Conservation (phyloP, 2,888 invertebrate genomes). For the Leptinotarsa haldemani region DNA sequence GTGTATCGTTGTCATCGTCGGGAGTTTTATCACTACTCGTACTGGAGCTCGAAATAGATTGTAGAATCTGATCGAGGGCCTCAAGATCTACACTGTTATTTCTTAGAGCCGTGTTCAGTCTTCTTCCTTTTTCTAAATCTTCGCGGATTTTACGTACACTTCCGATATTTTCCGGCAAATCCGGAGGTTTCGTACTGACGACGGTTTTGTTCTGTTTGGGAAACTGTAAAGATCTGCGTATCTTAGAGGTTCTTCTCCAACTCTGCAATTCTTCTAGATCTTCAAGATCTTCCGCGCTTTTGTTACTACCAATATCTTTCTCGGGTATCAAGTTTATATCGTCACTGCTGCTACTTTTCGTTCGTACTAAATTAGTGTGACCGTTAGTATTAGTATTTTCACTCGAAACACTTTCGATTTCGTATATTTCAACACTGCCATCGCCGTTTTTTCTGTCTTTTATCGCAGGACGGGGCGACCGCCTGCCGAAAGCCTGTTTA, state of each 20-base stretch:
- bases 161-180: slow-evolving; percentile 67
- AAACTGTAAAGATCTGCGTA: slow-evolving; percentile 76
- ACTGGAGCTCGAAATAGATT: slow-evolving; percentile 61
- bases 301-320: slow-evolving; percentile 53
- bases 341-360: slow-evolving; percentile 68
- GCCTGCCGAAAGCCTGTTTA: slow-evolving; percentile 58
- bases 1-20: slow-evolving; percentile 51
- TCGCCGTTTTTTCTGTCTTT: slow-evolving; percentile 56
- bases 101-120: slow-evolving; percentile 68
- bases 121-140: slow-evolving; percentile 69
- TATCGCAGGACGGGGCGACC: slow-evolving; percentile 45
- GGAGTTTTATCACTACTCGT: slow-evolving; percentile 51
- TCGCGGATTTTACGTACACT: slow-evolving; percentile 70
- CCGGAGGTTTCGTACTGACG: slow-evolving; percentile 50
- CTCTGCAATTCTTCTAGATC: slow-evolving; percentile 65
- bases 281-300: slow-evolving; percentile 60
- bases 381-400: slow-evolving; percentile 45
- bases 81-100: slow-evolving; percentile 69
- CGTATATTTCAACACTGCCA: slow-evolving; percentile 58
- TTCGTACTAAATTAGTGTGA: slow-evolving; percentile 56
- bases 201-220: slow-evolving; percentile 66
- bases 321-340: slow-evolving; percentile 62
- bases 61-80: slow-evolving; percentile 68
- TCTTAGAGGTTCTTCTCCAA: slow-evolving; percentile 75
- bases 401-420: slow-evolving; percentile 53